Percentiles rank a stretch among this genome's conserved stretches.
These are phyloP conservation scores for Echinops telfairi DNA, from an alignment of 2,113 vertebrate genomes.

Conservation along the genomic window DNA sequence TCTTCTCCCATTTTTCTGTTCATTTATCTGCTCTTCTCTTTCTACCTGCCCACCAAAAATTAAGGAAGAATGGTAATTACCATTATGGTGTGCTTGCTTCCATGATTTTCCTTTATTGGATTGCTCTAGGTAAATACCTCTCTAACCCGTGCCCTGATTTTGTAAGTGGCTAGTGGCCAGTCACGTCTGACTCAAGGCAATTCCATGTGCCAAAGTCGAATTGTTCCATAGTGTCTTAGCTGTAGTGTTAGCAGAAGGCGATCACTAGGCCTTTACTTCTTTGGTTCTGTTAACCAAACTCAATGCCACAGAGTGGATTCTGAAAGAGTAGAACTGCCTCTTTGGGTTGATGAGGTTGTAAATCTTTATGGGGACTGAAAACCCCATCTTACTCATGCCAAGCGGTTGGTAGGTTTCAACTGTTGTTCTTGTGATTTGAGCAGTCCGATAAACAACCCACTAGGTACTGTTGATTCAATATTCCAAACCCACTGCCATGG, in stretches of 20 bases:
- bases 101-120: not conserved
- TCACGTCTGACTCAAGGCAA: not conserved
- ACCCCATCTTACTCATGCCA: no score
- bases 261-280: not conserved
- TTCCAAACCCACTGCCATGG: no score
- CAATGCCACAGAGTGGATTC: no score
- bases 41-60: not conserved
- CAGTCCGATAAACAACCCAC: no score
- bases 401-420: no score
- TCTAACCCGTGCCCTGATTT: conserved; percentile 9
- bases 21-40: conserved; percentile 24
- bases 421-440: no score
- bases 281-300: no score
- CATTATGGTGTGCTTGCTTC: not conserved
- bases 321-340: no score
- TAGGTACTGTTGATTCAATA: no score
- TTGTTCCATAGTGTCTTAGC: not conserved
- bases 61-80: conserved; percentile 35
- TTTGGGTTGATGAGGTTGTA: no score
- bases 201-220: not conserved
- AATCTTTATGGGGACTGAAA: no score
- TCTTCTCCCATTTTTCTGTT: not conserved
- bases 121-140: not conserved
- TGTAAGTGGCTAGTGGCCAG: not conserved
- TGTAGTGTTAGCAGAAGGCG: not conserved